Evolutionary conservation across 2,888 invertebrate genomes (phyloP).

Genomic region (Cryptus viduatorius): DNA sequence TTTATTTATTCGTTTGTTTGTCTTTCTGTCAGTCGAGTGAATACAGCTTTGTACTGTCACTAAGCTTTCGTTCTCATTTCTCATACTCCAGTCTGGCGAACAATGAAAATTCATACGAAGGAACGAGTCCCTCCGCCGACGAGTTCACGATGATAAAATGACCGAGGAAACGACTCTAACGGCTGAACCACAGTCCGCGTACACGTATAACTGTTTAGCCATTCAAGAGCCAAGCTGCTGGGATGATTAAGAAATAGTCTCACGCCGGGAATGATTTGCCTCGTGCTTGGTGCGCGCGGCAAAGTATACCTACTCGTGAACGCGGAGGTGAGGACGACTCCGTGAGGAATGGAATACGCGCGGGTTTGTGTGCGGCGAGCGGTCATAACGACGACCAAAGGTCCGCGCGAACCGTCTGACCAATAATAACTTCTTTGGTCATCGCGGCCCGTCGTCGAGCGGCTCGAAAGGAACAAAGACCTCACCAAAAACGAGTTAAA

Average conservation of each 20-base stretch:
- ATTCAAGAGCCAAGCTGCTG: conserved; percentile 47
- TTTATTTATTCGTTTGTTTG: background rate
- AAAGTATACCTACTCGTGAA: conserved; percentile 38
- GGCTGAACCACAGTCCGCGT: conserved; percentile 4
- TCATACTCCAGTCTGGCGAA: conserved; percentile 20
- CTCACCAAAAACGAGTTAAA: conserved; percentile 61
- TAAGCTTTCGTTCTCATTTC: conserved; percentile 50
- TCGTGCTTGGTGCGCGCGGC: conserved; percentile 14
- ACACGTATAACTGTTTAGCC: conserved; percentile 60
- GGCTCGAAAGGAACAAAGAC: conserved; percentile 63
- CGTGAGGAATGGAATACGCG: conserved; percentile 22
- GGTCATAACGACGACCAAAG: conserved; percentile 40
- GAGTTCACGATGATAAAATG: conserved; percentile 26
- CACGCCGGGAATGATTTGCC: conserved; percentile 54
- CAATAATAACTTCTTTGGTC: conserved; percentile 64
- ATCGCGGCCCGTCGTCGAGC: conserved; percentile 40
- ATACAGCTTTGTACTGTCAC: conserved; percentile 52
- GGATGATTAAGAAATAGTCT: conserved; percentile 61
- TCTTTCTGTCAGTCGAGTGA: conserved; percentile 14
- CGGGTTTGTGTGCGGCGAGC: conserved; percentile 47
- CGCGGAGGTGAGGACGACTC: conserved; percentile 36
- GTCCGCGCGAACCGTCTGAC: conserved; percentile 48
- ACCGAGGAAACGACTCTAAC: conserved; percentile 18
- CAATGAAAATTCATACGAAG: conserved; percentile 17
- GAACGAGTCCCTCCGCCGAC: conserved; percentile 1